A percentile compares a stretch with the other conserved stretches of the same genome.
Conservation (phyloP, 2,113 vertebrate genomes). For the Cairina moschata region DNA sequence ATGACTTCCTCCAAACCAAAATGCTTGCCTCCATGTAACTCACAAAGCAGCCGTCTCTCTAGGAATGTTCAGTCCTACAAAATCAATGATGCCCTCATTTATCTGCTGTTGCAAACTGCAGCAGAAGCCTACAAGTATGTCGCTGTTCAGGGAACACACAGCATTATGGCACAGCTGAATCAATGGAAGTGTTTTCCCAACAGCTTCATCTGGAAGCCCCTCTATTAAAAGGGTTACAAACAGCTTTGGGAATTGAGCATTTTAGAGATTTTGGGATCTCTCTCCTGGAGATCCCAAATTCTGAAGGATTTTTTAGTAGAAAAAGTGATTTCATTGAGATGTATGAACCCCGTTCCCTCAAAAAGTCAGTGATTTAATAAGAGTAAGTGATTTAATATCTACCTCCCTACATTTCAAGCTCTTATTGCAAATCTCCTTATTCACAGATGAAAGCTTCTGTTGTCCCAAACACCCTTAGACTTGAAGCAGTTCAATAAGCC, state of each 20-base stretch:
- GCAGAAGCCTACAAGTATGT: not conserved
- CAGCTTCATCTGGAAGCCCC: not conserved
- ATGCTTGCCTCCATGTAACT: rapidly evolving
- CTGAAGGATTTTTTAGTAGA: not conserved
- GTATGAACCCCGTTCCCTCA: not conserved
- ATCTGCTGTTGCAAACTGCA: not conserved
- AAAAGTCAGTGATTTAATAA: not conserved
- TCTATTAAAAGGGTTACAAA: not conserved
- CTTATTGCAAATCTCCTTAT: not conserved
- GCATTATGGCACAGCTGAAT: not conserved
- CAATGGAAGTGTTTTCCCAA: not conserved
- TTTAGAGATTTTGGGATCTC: no score
- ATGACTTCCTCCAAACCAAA: rapidly evolving
- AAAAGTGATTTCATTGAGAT: not conserved
- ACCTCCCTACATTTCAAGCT: not conserved
- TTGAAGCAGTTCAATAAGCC: not conserved
- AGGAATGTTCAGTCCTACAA: not conserved
- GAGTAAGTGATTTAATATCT: no score
- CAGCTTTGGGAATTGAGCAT: no score
- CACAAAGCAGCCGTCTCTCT: no score
- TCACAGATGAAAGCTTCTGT: not conserved
- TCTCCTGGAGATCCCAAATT: not conserved
- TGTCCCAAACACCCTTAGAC: not conserved
- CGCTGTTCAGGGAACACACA: not conserved
- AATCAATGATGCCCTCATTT: not conserved